phyloP scores from a whole-genome alignment of 2,888 invertebrate genomes.

The Seira sanloemensis region DNA sequence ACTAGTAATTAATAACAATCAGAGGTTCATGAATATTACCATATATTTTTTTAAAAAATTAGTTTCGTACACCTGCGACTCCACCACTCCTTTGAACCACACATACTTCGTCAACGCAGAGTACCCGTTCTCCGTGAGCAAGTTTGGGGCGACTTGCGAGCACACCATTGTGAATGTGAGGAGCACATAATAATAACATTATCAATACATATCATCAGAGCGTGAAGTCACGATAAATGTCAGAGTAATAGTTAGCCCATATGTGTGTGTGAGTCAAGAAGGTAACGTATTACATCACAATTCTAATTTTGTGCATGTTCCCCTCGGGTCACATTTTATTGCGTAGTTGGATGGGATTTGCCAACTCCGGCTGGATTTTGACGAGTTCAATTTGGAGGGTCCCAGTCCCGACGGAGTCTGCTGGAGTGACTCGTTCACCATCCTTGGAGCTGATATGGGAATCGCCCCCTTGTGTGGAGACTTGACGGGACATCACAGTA shows the following conservation, averaged over 20 bases:
- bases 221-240: too few species aligned
- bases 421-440: constrained; percentile 62
- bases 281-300: too few species aligned
- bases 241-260: too few species aligned
- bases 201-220: too few species aligned
- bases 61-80: constrained; percentile 84
- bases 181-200: not conserved
- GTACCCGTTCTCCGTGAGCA: constrained; percentile 73
- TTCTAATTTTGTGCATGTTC: too few species aligned
- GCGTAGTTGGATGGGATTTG: constrained; percentile 76
- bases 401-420: constrained; percentile 66
- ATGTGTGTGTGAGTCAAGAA: too few species aligned
- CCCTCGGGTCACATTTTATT: too few species aligned
- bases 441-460: constrained; percentile 67
- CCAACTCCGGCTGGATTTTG: constrained; percentile 84
- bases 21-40: not conserved
- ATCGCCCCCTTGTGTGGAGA: constrained; percentile 72
- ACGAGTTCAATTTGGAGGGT: constrained; percentile 81
- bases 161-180: constrained; percentile 69
- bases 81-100: constrained; percentile 79
- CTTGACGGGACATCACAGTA: constrained; percentile 70
- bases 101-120: constrained; percentile 86
- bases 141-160: constrained; percentile 57
- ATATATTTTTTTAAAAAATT: constrained; percentile 62
- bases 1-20: too few species aligned